Conservation (phyloP, 2,888 invertebrate genomes). For the Lumbricus terrestris region DNA sequence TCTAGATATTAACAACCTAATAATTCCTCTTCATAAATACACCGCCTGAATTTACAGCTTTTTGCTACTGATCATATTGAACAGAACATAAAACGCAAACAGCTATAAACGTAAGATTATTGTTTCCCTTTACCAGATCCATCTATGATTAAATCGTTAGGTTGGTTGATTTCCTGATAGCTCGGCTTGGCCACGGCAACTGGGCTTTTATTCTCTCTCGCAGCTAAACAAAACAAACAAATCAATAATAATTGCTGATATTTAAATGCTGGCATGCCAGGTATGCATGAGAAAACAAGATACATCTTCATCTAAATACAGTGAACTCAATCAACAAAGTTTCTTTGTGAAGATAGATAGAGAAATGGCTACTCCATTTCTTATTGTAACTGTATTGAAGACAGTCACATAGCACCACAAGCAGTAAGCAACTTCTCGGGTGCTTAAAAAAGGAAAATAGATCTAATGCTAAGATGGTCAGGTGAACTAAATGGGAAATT, state of each 20-base stretch:
- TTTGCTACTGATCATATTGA: background rate
- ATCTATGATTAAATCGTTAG: slow-evolving; percentile 86
- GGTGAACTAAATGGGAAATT: background rate
- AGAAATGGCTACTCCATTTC: background rate
- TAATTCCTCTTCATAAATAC: background rate
- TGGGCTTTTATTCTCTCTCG: slow-evolving; percentile 77
- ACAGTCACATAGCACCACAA: too few relatives aligned
- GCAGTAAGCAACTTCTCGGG: too few relatives aligned
- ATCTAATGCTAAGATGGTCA: too few relatives aligned
- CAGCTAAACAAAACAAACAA: slow-evolving; percentile 61
- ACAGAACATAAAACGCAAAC: background rate
- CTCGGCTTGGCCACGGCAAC: slow-evolving; percentile 81
- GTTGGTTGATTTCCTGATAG: slow-evolving; percentile 81
- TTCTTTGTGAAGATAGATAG: background rate
- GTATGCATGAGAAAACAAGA: background rate
- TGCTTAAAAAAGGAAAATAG: too few relatives aligned
- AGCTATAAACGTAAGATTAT: background rate
- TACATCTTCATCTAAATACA: background rate
- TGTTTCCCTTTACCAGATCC: slow-evolving; percentile 62
- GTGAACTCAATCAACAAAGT: background rate
- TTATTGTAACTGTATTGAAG: too few relatives aligned
- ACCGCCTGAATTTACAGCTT: background rate
- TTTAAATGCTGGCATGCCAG: background rate
- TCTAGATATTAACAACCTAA: background rate
- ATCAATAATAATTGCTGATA: background rate